These are phyloP conservation scores for Drosophila rubida DNA, from an alignment of 2,888 invertebrate genomes.

Conservation along the genomic window DNA sequence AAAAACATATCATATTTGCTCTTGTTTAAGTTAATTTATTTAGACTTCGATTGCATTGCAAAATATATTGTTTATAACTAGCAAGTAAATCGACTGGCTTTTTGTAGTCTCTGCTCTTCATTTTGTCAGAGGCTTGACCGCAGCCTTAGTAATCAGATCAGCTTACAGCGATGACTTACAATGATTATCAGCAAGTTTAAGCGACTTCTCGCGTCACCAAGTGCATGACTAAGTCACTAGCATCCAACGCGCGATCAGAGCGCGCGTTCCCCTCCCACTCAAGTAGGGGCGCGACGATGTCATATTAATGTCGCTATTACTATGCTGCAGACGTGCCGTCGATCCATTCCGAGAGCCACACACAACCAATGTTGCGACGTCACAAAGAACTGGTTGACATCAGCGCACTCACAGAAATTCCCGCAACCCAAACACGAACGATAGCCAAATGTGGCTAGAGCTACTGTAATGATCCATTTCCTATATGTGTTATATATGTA, in stretches of 20 bases:
- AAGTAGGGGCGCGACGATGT: constrained; percentile 38
- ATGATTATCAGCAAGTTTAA: background rate
- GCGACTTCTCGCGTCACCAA: background rate
- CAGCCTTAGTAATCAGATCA: background rate
- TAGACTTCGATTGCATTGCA: no score
- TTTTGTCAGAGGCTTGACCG: background rate
- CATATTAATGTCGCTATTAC: constrained; percentile 47
- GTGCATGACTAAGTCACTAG: background rate
- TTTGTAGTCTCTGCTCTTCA: no score
- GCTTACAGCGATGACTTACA: background rate
- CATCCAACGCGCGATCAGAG: background rate
- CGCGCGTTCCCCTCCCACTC: constrained; percentile 6
- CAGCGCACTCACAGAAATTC: constrained; percentile 30
- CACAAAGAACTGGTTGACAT: constrained; percentile 53
- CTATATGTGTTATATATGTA: background rate
- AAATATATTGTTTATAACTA: no score
- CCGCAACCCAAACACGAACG: background rate
- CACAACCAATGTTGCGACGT: constrained; percentile 24
- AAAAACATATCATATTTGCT: no score
- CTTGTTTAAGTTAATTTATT: no score
- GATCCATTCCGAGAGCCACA: constrained; percentile 15
- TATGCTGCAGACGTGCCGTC: constrained; percentile 28
- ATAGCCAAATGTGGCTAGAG: background rate
- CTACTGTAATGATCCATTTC: background rate
- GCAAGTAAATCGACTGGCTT: no score